Evolutionary conservation across 2,888 invertebrate genomes (phyloP).

Genomic region (Lasius fuliginosus): DNA sequence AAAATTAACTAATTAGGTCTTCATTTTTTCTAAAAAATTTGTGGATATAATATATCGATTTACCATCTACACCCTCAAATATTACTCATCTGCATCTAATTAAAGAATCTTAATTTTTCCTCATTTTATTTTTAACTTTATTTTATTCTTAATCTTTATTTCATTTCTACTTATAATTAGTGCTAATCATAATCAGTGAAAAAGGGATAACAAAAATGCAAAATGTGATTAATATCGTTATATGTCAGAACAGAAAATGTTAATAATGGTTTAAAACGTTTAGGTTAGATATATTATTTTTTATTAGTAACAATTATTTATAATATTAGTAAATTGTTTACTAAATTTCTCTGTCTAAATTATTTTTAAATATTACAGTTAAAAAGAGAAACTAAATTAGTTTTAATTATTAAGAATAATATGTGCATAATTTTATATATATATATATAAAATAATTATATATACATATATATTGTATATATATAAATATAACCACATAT

Average conservation of each 20-base stretch:
- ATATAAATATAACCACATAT: neutral
- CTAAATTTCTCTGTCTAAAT: conserved; percentile 26
- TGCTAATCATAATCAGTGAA: conserved; percentile 39
- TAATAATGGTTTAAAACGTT: neutral
- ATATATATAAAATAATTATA: neutral
- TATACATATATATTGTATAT: neutral
- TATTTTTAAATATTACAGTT: conserved; percentile 24
- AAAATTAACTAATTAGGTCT: conserved; percentile 33
- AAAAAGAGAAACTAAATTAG: neutral
- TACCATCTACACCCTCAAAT: conserved; percentile 30
- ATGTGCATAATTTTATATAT: neutral
- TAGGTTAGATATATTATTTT: neutral
- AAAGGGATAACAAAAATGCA: conserved; percentile 27
- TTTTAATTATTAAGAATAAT: conserved; percentile 6
- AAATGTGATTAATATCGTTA: neutral
- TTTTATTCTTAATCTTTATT: conserved; percentile 23
- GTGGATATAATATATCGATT: conserved; percentile 33
- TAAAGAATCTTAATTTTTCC: conserved; percentile 15
- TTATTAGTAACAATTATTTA: conserved; percentile 17
- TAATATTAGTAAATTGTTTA: conserved; percentile 21
- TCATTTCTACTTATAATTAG: conserved; percentile 43
- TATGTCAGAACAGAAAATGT: conserved; percentile 17
- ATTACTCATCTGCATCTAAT: conserved; percentile 30
- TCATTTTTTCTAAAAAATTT: conserved; percentile 23
- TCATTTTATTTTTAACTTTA: conserved; percentile 17